Evolutionary conservation across 64 coral and sea anemone species (phyloP).

Genomic region (Astreopora myriophthalma): DNA sequence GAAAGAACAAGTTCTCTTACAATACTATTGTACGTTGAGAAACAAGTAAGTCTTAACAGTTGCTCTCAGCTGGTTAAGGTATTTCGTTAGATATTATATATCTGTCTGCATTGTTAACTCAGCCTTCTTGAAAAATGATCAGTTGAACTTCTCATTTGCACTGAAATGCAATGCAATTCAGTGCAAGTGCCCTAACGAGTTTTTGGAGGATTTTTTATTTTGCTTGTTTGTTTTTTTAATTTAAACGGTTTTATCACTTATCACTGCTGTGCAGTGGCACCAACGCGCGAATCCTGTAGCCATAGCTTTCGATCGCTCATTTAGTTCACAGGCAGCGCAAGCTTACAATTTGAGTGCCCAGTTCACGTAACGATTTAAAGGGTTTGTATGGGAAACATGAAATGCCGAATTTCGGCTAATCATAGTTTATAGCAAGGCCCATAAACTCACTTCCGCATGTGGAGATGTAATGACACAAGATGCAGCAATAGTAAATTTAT

Average conservation of each 20-base stretch:
- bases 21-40: neutral
- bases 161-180: neutral
- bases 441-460: too few relatives aligned
- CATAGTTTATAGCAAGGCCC: too few relatives aligned
- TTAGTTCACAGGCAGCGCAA: neutral
- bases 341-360: too few relatives aligned
- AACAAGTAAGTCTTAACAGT: slow-evolving; percentile 27
- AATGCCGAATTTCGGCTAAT: too few relatives aligned
- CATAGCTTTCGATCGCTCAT: neutral
- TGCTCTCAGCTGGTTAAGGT: slow-evolving; percentile 1
- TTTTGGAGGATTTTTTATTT: too few relatives aligned
- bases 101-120: slow-evolving; percentile 18
- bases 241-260: too few relatives aligned
- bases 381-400: too few relatives aligned
- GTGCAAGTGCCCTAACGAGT: neutral
- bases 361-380: too few relatives aligned
- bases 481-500: too few relatives aligned
- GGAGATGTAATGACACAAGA: too few relatives aligned
- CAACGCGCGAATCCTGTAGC: neutral
- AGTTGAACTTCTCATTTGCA: neutral
- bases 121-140: neutral
- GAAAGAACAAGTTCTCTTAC: neutral
- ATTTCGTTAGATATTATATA: slow-evolving; percentile 57
- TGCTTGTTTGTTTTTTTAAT: too few relatives aligned
- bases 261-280: slow-evolving; percentile 29